Evolutionary conservation across 2,797 vertebrate species (phyloP), one percentile per base, ranked within the genome.

Genomic region (Synanceia verrucosa): DNA sequence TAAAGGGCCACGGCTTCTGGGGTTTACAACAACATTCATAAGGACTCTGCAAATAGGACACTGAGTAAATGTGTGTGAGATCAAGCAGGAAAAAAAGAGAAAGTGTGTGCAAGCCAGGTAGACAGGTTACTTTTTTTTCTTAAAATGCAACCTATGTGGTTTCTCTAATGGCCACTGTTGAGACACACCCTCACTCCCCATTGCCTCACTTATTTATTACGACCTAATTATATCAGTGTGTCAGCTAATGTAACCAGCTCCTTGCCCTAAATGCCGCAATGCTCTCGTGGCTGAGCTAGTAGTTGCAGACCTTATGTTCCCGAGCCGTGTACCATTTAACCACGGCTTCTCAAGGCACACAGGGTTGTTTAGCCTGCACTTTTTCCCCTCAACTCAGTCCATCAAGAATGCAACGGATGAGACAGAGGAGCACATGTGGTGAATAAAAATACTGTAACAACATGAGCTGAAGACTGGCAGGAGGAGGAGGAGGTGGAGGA

Each of bases 221-320:
- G 77, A 87, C 89, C 90, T 91, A 87, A 92, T 93, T 92, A 92
- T 83, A 89, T 87, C 87, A 86, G 83, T n/a, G 76, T 83, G 87
- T 87, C 85, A 74, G 89, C 81, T 21, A 81, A 73, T 56, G n/a
- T 34, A 68, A 67, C 74, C 75, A 18, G 78, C 81, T 87, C 50
- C 73, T 75, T 88, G 91, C 77, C 89, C 91, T 90, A 88, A 93
- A 92, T 87, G 90, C 82, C 6, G 72, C 72, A 67, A 76, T 64
- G 82, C 88, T 84, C 81, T 67, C 6, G 57, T 65, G 86, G 78
- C 83, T 74, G 63, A 66, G 61, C 78, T 82, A 13, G 18, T 64
- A 73, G 77, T 77, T 16, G 69, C 58, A 76, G 83, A 84, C 86
- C 80, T 86, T 81, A 63, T 82, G 81, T 87, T 88, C 82, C 47